Conservation (phyloP, 1,140 invertebrate genomes). For the Amphibalanus amphitrite region DNA sequence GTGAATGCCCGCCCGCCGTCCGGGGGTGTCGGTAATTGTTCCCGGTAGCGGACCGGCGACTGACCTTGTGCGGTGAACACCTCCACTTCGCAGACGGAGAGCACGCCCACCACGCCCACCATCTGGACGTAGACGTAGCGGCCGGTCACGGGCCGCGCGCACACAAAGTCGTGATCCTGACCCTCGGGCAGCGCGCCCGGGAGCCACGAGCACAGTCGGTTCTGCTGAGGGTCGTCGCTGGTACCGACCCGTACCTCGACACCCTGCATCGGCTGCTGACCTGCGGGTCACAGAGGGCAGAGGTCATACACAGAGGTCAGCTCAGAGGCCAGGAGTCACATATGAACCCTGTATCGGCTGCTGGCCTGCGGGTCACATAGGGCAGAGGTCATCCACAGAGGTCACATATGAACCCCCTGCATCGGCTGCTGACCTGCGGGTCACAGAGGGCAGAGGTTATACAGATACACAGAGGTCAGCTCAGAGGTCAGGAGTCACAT, state of each 20-base stretch:
- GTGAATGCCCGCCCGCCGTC: no score
- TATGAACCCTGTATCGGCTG: no score
- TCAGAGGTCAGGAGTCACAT: no score
- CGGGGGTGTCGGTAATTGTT: no score
- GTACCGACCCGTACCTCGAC: conserved; percentile 80
- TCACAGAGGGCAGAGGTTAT: no score
- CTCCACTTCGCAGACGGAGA: conserved; percentile 82
- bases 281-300: conserved; percentile 24
- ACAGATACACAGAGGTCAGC: no score
- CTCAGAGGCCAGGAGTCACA: no score
- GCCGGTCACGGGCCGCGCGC: conserved; percentile 60
- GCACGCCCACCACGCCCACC: conserved; percentile 70
- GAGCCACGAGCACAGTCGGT: conserved; percentile 81
- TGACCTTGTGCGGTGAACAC: conserved; percentile 74
- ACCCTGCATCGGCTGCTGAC: conserved; percentile 75
- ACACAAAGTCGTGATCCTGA: conserved; percentile 51
- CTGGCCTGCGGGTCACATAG: no score
- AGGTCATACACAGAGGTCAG: no score
- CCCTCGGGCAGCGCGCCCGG: conserved; percentile 49
- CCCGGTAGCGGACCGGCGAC: neutral
- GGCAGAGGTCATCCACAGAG: no score
- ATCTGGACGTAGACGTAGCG: conserved; percentile 75
- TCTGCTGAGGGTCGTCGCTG: conserved; percentile 62
- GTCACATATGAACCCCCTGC: no score
- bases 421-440: no score